These are phyloP conservation scores for Drosophila algonquin DNA, from an alignment of 2,888 invertebrate species.

Conservation along the genomic window DNA sequence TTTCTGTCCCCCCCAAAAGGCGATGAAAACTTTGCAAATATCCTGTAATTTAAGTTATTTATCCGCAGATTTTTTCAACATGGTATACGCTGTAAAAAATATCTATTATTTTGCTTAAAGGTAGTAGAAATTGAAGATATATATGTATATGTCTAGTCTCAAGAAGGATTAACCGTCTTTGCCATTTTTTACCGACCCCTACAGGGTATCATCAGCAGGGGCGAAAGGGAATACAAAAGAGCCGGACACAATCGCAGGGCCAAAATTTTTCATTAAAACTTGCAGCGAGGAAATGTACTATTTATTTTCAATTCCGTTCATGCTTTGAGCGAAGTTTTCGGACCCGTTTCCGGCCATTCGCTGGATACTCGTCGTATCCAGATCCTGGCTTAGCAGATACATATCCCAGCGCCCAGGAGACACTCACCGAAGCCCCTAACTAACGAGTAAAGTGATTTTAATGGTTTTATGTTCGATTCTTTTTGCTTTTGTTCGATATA, in stretches of 20 bases:
- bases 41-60: neutral
- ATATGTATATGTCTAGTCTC: too few relatives aligned
- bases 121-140: too few relatives aligned
- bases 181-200: too few relatives aligned
- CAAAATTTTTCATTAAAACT: slow-evolving; percentile 54
- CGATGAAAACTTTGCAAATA: neutral
- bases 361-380: slow-evolving; percentile 7
- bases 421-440: slow-evolving; percentile 34
- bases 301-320: slow-evolving; percentile 27
- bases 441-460: slow-evolving; percentile 69
- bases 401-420: slow-evolving; percentile 41
- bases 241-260: slow-evolving; percentile 16
- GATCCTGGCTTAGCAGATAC: slow-evolving; percentile 32
- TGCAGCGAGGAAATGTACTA: slow-evolving; percentile 38
- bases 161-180: too few relatives aligned
- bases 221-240: slow-evolving; percentile 4
- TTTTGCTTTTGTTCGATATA: slow-evolving; percentile 21
- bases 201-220: neutral
- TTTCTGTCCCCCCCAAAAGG: neutral
- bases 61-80: neutral
- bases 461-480: slow-evolving; percentile 52
- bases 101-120: neutral
- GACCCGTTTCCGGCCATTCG: slow-evolving; percentile 16
- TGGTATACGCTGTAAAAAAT: neutral
- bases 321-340: slow-evolving; percentile 22